Percentiles rank a stretch among this genome's conserved stretches.
These are phyloP conservation scores for Sebastes fasciatus DNA, from an alignment of 2,113 vertebrate genomes.

Conservation along the genomic window DNA sequence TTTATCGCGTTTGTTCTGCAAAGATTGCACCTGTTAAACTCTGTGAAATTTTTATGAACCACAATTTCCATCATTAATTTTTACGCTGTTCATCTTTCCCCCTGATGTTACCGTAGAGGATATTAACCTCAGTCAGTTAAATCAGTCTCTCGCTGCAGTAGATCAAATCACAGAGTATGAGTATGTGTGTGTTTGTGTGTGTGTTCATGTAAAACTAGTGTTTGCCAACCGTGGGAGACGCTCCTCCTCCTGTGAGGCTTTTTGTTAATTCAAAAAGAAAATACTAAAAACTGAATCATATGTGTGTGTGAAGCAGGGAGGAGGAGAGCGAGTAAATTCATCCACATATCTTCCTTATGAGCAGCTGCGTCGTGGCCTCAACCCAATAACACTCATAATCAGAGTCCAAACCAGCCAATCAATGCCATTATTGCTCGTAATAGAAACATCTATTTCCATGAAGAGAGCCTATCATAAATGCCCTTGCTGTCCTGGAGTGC, in stretches of 20 bases:
- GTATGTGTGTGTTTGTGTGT: slow-evolving; percentile 3
- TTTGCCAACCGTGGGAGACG: slow-evolving; percentile 3
- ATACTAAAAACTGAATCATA: not conserved
- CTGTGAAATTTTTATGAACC: slow-evolving; percentile 9
- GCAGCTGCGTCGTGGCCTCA: slow-evolving; percentile 32
- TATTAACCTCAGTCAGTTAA: not conserved
- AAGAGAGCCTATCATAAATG: slow-evolving; percentile 21
- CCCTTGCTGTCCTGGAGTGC: slow-evolving; percentile 21
- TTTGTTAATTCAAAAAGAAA: slow-evolving; percentile 30
- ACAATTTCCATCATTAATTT: slow-evolving; percentile 18
- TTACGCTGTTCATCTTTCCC: slow-evolving; percentile 9
- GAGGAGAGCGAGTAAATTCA: not conserved
- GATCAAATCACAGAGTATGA: slow-evolving; percentile 1
- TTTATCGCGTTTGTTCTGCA: slow-evolving; percentile 18
- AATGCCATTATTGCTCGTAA: slow-evolving; percentile 59
- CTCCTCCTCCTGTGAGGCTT: not conserved
- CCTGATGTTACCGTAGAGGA: not conserved
- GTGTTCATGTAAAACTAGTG: not conserved
- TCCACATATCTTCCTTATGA: slow-evolving; percentile 31
- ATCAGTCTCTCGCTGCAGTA: not conserved
- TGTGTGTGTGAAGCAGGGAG: not conserved
- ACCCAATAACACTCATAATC: slow-evolving; percentile 56
- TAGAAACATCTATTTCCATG: slow-evolving; percentile 63
- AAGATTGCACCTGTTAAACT: slow-evolving; percentile 5
- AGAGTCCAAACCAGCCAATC: slow-evolving; percentile 64